Evolutionary conservation across 1,140 invertebrate species (phyloP).

Genomic region (Andricus grossulariae): DNA sequence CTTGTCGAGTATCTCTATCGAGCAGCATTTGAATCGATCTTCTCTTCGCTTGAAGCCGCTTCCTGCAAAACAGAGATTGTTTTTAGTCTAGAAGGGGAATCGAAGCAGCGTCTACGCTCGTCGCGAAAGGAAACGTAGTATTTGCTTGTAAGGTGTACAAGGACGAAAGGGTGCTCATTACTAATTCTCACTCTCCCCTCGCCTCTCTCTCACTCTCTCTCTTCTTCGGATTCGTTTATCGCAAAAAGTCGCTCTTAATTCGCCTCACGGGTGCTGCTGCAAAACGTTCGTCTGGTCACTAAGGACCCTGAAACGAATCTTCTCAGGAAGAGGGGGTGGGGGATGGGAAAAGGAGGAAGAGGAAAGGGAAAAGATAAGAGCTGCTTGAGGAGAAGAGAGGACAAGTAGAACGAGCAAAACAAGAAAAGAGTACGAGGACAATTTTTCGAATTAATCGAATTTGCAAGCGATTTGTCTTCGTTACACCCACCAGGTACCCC

Average conservation of each 20-base stretch:
- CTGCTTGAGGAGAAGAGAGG: background rate
- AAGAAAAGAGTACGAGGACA: constrained; percentile 27
- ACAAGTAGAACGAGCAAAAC: constrained; percentile 1
- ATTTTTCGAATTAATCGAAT: constrained; percentile 68
- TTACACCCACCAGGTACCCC: constrained; percentile 68
- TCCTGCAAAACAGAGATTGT: constrained; percentile 30
- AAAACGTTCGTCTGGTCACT: constrained; percentile 30
- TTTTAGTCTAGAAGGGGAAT: constrained; percentile 29
- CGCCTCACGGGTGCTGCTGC: constrained; percentile 26
- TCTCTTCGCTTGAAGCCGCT: constrained; percentile 27
- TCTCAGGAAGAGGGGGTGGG: background rate
- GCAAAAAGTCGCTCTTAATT: constrained; percentile 26
- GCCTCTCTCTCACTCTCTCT: background rate
- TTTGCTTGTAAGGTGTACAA: constrained; percentile 31
- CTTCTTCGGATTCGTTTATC: background rate
- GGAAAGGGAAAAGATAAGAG: background rate
- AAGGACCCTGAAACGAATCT: constrained; percentile 22
- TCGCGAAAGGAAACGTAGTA: constrained; percentile 28
- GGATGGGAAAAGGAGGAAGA: background rate
- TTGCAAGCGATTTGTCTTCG: constrained; percentile 69
- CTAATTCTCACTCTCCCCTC: constrained; percentile 8
- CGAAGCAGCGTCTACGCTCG: constrained; percentile 4
- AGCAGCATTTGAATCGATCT: constrained; percentile 17
- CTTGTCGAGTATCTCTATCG: constrained; percentile 22
- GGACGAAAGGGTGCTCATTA: constrained; percentile 30